Evolutionary conservation across 2,888 invertebrate species (phyloP).

Genomic region (Tortricodes alternella): DNA sequence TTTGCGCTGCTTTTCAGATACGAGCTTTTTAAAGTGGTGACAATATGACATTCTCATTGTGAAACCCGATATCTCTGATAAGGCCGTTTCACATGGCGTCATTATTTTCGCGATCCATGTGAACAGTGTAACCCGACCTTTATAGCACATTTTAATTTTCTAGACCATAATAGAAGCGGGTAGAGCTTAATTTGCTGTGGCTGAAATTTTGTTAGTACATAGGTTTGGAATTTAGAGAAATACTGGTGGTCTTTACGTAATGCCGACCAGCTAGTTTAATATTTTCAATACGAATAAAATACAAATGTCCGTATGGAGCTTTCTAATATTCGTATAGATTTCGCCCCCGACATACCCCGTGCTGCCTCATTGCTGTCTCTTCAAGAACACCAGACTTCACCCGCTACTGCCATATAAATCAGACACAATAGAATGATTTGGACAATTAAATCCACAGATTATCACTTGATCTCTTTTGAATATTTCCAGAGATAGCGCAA

Average conservation of each 20-base stretch:
- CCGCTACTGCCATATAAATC: background rate
- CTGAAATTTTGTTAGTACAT: background rate
- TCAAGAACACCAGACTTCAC: background rate
- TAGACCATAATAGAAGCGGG: background rate
- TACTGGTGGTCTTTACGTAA: slow-evolving; percentile 22
- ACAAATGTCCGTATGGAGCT: background rate
- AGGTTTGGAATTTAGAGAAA: background rate
- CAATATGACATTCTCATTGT: slow-evolving; percentile 18
- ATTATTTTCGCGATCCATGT: slow-evolving; percentile 25
- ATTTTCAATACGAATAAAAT: background rate
- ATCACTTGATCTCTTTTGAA: slow-evolving; percentile 15
- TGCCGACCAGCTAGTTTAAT: slow-evolving; percentile 2
- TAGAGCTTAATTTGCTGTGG: background rate
- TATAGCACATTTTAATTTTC: background rate
- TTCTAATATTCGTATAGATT: no score
- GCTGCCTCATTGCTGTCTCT: no score
- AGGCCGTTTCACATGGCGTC: slow-evolving; percentile 31
- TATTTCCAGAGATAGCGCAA: slow-evolving; percentile 36
- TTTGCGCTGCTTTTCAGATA: no score
- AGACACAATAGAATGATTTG: slow-evolving; percentile 2
- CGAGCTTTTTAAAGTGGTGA: no score
- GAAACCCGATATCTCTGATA: slow-evolving; percentile 39
- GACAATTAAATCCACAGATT: slow-evolving; percentile 13
- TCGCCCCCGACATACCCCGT: no score
- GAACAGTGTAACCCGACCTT: slow-evolving; percentile 22